Base-by-base conservation (phyloP, 2,888 invertebrate species). In the Dyspetes luteomarginatus region DNA sequence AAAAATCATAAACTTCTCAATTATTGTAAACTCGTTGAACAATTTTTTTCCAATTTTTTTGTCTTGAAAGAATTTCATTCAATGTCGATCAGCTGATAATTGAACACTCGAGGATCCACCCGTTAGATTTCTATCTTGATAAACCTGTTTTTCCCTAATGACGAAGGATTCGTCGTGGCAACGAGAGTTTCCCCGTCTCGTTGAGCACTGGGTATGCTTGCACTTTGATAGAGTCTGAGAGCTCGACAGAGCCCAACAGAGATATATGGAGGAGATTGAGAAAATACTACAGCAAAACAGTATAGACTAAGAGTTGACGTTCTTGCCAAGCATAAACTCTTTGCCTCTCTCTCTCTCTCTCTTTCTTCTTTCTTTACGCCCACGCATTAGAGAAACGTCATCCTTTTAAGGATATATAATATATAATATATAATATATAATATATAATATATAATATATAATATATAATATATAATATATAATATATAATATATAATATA, bases 91-190 rank as follows among this genome's bases (percentile, higher is more conserved):
- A 36, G 36, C 36, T 12, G 36, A 36, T 36, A 7, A 2, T 71
- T 22, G 28, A 50, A 48, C 30, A n/a, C 19, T 9, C 17, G 55
- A 41, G 9, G 71, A 50, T 41, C 56, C 72, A 72, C 71, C 77
- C 77, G 65, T 72, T 72, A 78, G 65, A 72, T 56, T 22, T 48
- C 24, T 36, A 41, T 71, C 55, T 30, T 17, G 22, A 28, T 43
- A 78, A 78, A 78, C 72, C 78, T 60, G 78, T 78, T 78, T 56
- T 72, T 48, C 36, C 50, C 43, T 55, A 43, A 55, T 52, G 28
- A 26, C 17, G 15, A 26, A n/a, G 24, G 12, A 28, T 5, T 22
- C 12, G 7, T 12, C 0, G 12, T n/a, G 9, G 36, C 36, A 19
- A 19, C n/a, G 15, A 7, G 22, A 7, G 58, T 60, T 17, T 56